phyloP scores from a whole-genome alignment of 1,140 invertebrate genomes.

The Caerostris extrusa region DNA sequence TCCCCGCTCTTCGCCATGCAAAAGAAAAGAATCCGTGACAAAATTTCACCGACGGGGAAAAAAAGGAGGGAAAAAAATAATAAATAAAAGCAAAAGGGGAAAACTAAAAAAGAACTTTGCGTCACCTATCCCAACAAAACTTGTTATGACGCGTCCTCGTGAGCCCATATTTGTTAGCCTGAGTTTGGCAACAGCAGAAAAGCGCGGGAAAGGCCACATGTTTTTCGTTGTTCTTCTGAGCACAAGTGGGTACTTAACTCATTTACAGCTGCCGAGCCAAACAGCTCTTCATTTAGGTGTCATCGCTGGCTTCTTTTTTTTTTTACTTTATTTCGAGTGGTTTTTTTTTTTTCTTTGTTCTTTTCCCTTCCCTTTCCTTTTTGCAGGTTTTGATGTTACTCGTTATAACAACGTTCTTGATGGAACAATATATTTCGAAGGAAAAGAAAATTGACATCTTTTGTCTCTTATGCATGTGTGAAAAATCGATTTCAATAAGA shows the following conservation, averaged over 20 bases:
- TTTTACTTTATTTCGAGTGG: background rate
- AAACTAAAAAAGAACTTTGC: background rate
- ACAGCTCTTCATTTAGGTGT: constrained; percentile 55
- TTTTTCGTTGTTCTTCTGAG: constrained; percentile 53
- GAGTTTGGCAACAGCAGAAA: constrained; percentile 62
- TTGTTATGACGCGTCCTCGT: constrained; percentile 69
- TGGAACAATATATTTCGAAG: constrained; percentile 20
- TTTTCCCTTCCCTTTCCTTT: background rate
- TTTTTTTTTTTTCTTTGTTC: background rate
- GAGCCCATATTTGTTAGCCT: constrained; percentile 32
- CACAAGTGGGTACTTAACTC: constrained; percentile 70
- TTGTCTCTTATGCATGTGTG: constrained; percentile 8
- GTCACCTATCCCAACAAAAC: constrained; percentile 58
- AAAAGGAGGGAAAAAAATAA: background rate
- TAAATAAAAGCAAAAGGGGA: background rate
- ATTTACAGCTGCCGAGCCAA: constrained; percentile 72
- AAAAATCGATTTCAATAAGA: no score
- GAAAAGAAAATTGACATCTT: background rate
- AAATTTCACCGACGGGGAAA: background rate
- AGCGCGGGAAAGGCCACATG: constrained; percentile 38
- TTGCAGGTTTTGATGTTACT: constrained; percentile 19
- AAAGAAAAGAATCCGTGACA: constrained; percentile 4
- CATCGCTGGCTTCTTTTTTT: background rate
- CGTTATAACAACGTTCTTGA: constrained; percentile 13
- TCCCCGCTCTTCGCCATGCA: background rate